These are phyloP conservation scores for Athetis lepigone DNA, from an alignment of 2,888 invertebrate genomes.

Conservation along the genomic window DNA sequence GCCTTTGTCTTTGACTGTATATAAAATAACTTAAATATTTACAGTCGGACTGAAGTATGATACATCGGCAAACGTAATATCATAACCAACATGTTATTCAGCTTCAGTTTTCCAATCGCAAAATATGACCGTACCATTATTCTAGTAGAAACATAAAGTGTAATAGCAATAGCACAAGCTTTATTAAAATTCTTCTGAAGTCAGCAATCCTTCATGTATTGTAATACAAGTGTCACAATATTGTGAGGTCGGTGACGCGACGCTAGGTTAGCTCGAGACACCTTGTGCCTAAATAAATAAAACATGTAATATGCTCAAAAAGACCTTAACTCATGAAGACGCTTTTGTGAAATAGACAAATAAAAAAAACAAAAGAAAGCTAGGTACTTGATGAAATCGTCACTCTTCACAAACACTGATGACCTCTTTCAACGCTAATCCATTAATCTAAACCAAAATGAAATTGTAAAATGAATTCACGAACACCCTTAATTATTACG, in stretches of 20 bases:
- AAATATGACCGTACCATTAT: slow-evolving; percentile 1
- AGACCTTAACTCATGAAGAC: neutral
- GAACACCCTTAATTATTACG: slow-evolving; percentile 2
- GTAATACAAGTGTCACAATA: slow-evolving; percentile 18
- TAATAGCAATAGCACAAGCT: neutral
- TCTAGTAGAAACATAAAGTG: neutral
- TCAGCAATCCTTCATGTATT: slow-evolving; percentile 7
- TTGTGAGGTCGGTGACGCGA: slow-evolving; percentile 13
- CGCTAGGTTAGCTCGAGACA: neutral
- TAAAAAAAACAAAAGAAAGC: neutral
- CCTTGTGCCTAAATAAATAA: slow-evolving; percentile 17
- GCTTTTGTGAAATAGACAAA: neutral
- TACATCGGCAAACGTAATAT: too few relatives aligned
- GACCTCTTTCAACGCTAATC: neutral
- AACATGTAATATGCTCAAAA: slow-evolving; percentile 17
- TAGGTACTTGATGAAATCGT: neutral
- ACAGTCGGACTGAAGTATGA: too few relatives aligned
- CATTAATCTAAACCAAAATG: neutral
- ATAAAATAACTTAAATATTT: neutral
- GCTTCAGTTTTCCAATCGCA: slow-evolving; percentile 8
- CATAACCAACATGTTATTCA: neutral
- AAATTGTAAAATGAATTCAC: neutral
- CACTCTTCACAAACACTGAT: too few relatives aligned
- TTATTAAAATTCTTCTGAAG: slow-evolving; percentile 6
- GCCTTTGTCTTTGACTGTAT: neutral